These are phyloP conservation scores for Hydrotaea cyrtoneurina DNA, from an alignment of 2,888 invertebrate species.

Conservation along the genomic window DNA sequence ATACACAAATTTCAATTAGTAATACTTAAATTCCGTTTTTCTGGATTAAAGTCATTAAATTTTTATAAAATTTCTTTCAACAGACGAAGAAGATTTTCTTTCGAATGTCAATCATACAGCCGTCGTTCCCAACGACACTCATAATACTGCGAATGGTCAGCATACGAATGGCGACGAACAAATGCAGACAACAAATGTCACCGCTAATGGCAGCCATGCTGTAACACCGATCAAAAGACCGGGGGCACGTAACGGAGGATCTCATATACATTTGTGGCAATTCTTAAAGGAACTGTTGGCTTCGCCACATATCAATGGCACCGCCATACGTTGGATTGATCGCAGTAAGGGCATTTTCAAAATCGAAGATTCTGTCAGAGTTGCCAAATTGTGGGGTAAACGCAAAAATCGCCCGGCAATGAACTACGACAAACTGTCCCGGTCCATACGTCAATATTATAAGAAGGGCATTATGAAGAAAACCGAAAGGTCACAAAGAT, in stretches of 20 bases:
- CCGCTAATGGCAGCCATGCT: conserved; percentile 62
- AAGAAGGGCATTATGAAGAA: conserved; percentile 99
- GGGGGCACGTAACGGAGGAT: conserved; percentile 81
- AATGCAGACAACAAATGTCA: conserved; percentile 33
- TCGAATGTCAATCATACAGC: conserved; percentile 40
- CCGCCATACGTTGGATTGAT: conserved; percentile 98
- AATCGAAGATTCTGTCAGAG: conserved; percentile 98
- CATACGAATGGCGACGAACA: conserved; percentile 17
- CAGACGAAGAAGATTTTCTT: conserved; percentile 67
- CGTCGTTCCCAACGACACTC: conserved; percentile 1
- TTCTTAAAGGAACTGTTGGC: conserved; percentile 97
- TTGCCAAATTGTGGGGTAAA: conserved; percentile 98
- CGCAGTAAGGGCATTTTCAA: conserved; percentile 97
- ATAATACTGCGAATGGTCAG: conserved; percentile 30
- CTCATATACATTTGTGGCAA: conserved; percentile 99
- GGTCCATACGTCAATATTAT: conserved; percentile 99
- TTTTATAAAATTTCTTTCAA: too few species aligned
- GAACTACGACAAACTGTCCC: conserved; percentile 99
- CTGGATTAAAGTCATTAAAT: too few species aligned
- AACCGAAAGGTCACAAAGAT: conserved; percentile 97
- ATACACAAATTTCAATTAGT: background rate
- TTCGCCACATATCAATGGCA: conserved; percentile 93
- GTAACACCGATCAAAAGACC: conserved; percentile 70
- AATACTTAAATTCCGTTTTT: too few species aligned
- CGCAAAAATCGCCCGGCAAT: conserved; percentile 99